Evolutionary conservation across 2,888 invertebrate genomes (phyloP).

Genomic region (Caradrina clavipalpis): DNA sequence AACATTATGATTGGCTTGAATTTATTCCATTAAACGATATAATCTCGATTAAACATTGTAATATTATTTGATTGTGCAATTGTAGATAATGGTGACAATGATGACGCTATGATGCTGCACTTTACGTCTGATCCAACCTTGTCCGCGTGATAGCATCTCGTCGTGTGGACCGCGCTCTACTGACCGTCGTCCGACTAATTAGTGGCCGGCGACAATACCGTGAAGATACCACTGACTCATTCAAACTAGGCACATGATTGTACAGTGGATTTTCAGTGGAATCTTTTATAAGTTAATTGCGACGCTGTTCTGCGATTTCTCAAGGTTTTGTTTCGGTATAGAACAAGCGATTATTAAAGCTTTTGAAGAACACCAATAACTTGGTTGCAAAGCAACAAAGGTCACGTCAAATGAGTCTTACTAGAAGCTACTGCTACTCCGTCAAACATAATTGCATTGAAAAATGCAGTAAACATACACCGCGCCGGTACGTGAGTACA

Average conservation of each 20-base stretch:
- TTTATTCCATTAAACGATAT: neutral
- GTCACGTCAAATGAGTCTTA: neutral
- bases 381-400: neutral
- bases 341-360: neutral
- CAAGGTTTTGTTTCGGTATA: too few species aligned
- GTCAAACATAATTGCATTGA: constrained; percentile 6
- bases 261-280: constrained; percentile 8
- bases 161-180: constrained; percentile 14
- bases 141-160: constrained; percentile 38
- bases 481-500: neutral
- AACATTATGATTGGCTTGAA: neutral
- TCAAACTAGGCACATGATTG: neutral
- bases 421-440: neutral
- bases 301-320: neutral
- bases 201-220: constrained; percentile 20
- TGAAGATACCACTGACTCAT: constrained; percentile 6
- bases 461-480: constrained; percentile 8
- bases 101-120: constrained; percentile 26
- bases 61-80: constrained; percentile 6
- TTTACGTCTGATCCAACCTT: constrained; percentile 42
- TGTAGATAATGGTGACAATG: constrained; percentile 2
- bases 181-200: constrained; percentile 23
- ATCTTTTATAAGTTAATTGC: neutral
- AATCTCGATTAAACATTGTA: neutral
- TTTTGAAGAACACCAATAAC: too few species aligned